Conservation (phyloP, 1,140 invertebrate species). For the Mya arenaria region DNA sequence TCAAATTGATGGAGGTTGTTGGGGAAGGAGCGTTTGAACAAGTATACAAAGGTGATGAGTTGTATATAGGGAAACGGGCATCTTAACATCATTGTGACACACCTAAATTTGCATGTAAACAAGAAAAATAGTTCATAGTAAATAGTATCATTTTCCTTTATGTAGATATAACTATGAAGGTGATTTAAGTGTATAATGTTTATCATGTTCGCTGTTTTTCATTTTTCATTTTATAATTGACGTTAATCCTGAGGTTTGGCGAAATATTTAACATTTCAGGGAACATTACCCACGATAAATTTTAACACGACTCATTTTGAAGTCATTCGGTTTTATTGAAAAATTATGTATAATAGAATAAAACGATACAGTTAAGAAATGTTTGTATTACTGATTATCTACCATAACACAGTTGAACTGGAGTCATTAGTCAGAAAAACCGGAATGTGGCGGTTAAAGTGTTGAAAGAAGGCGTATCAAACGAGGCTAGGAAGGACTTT, state of each 20-base stretch:
- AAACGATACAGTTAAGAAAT: too few species aligned
- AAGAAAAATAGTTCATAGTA: background rate
- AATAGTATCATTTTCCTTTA: background rate
- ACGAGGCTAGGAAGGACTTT: slow-evolving; percentile 92
- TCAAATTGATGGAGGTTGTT: slow-evolving; percentile 89
- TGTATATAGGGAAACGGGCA: background rate
- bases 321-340: too few species aligned
- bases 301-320: too few species aligned
- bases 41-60: slow-evolving; percentile 93
- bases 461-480: slow-evolving; percentile 89
- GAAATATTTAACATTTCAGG: background rate
- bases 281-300: too few species aligned
- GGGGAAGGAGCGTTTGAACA: slow-evolving; percentile 97
- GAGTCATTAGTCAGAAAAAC: slow-evolving; percentile 46
- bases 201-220: too few species aligned
- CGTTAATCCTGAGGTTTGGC: too few species aligned
- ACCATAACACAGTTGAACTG: slow-evolving; percentile 65
- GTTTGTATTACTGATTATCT: too few species aligned
- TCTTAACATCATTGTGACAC: background rate
- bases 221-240: background rate
- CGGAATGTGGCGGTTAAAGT: slow-evolving; percentile 90
- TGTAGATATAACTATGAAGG: background rate
- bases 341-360: too few species aligned
- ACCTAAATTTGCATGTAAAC: background rate
- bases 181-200: too few species aligned